A percentile compares a stretch with the other conserved stretches of the same genome.
These are phyloP conservation scores for Phalacrocorax aristotelis DNA, from an alignment of 2,113 vertebrate species.

Conservation along the genomic window DNA sequence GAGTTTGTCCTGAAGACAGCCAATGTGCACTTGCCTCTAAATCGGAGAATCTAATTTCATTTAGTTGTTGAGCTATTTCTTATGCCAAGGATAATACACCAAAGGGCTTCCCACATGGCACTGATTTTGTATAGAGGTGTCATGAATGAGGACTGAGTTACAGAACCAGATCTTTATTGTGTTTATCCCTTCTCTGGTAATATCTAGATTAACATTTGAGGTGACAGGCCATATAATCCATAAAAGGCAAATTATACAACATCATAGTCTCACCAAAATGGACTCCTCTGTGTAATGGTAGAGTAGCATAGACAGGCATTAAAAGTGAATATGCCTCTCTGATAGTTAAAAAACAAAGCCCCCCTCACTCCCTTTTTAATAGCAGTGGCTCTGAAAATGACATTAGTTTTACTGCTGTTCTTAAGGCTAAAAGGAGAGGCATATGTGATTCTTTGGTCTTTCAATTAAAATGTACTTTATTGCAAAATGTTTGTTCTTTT, in stretches of 20 bases:
- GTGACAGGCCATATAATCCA: background rate
- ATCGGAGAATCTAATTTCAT: background rate
- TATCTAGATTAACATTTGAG: background rate
- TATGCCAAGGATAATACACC: background rate
- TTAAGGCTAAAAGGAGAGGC: background rate
- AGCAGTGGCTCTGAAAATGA: background rate
- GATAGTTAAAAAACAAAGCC: background rate
- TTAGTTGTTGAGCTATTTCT: background rate
- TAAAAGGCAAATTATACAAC: background rate
- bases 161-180: background rate
- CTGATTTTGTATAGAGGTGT: background rate
- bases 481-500: conserved; percentile 20
- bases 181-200: background rate
- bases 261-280: background rate
- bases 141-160: background rate
- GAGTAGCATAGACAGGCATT: background rate
- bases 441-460: background rate
- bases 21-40: background rate
- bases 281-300: background rate
- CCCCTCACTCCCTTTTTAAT: background rate
- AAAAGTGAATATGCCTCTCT: background rate
- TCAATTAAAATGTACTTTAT: conserved; percentile 7
- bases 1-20: background rate
- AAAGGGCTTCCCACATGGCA: background rate
- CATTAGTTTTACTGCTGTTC: background rate